Percentiles rank a stretch among this genome's conserved stretches.
Evolutionary conservation across 2,888 invertebrate species (phyloP).

Genomic region (Acleris holmiana): DNA sequence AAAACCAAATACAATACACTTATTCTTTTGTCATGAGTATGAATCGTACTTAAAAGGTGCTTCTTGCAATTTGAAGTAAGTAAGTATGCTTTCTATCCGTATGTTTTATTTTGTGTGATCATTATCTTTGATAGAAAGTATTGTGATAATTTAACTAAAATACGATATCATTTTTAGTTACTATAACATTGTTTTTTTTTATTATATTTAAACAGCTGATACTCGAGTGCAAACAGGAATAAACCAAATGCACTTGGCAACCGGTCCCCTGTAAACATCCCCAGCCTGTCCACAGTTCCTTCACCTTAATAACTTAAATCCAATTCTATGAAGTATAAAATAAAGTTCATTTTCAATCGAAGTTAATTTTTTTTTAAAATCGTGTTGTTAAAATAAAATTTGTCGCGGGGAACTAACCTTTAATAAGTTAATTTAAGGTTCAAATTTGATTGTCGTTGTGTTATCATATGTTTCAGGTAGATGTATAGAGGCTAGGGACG

Average conservation of each 20-base stretch:
- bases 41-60: too few species aligned
- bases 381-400: conserved; percentile 23
- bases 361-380: background rate
- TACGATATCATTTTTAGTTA: too few species aligned
- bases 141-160: too few species aligned
- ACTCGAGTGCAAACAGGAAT: conserved; percentile 6
- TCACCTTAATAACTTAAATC: conserved; percentile 28
- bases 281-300: conserved; percentile 46
- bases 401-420: background rate
- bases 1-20: too few species aligned
- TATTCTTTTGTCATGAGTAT: too few species aligned
- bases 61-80: too few species aligned
- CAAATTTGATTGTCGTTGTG: conserved; percentile 35
- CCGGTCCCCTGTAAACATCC: conserved; percentile 51
- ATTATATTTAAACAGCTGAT: background rate
- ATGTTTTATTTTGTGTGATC: too few species aligned
- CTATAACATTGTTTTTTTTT: too few species aligned
- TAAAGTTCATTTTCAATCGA: conserved; percentile 17
- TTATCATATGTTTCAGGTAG: conserved; percentile 58
- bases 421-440: background rate
- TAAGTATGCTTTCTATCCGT: too few species aligned
- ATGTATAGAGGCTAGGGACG: conserved; percentile 40
- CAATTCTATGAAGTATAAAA: background rate
- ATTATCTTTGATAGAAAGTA: too few species aligned
- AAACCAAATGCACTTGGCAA: conserved; percentile 58